Evolutionary conservation across 2,113 vertebrate species (phyloP).

Genomic region (Cyrtonyx montezumae): DNA sequence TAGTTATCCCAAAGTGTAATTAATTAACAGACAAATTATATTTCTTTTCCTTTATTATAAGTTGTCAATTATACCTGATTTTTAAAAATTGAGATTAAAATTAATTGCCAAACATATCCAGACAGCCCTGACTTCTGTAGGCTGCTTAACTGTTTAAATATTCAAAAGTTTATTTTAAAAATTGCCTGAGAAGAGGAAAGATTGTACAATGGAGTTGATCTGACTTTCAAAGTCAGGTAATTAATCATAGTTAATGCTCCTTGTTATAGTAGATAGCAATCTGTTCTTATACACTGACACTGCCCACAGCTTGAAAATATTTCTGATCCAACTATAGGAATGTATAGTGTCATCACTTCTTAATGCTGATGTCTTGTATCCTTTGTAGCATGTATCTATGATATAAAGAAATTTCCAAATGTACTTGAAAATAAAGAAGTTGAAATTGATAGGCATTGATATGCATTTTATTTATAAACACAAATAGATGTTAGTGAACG

Average conservation of each 20-base stretch:
- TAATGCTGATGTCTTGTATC: background rate
- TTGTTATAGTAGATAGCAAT: slow-evolving; percentile 61
- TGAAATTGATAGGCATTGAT: background rate
- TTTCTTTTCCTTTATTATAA: background rate
- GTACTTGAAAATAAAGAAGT: background rate
- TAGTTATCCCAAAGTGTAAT: background rate
- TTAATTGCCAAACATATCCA: background rate
- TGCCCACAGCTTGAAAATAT: slow-evolving; percentile 62
- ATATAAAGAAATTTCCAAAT: background rate
- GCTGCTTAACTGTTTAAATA: slow-evolving; percentile 30
- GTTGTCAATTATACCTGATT: background rate
- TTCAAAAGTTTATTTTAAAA: slow-evolving; percentile 41
- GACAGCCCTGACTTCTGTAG: background rate
- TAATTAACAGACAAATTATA: background rate
- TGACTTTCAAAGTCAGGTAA: slow-evolving; percentile 68
- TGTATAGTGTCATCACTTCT: slow-evolving; percentile 3
- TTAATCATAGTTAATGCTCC: slow-evolving; percentile 69
- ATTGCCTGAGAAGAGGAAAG: slow-evolving; percentile 44
- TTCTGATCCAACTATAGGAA: slow-evolving; percentile 62
- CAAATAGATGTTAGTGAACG: background rate
- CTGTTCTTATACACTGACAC: slow-evolving; percentile 21
- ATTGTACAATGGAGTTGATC: slow-evolving; percentile 27
- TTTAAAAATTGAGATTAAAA: background rate
- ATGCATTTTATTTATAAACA: background rate
- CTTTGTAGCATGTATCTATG: background rate